These are phyloP conservation scores for Pteropus rufus DNA, from an alignment of 2,797 vertebrate genomes.

Conservation along the genomic window DNA sequence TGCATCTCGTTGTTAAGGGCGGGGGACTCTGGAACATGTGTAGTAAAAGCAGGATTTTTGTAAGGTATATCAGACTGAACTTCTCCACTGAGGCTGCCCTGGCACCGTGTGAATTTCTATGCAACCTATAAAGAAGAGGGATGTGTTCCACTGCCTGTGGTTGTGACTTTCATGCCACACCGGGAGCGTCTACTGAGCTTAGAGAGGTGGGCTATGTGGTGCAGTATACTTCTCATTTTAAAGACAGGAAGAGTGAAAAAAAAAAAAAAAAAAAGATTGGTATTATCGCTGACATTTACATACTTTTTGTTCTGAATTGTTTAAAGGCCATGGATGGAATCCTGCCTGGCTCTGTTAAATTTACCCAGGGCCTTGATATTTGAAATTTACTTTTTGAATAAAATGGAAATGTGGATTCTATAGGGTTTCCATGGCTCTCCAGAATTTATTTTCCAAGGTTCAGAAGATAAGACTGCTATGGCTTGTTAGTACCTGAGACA, in stretches of 20 bases:
- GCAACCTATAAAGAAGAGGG: background rate
- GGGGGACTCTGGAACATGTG: background rate
- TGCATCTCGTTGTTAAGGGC: background rate
- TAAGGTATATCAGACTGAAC: background rate
- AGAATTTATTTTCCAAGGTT: background rate
- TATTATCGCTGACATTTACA: background rate
- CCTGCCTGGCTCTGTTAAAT: background rate
- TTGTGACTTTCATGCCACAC: background rate
- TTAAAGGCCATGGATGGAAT: background rate
- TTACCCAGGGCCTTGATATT: background rate
- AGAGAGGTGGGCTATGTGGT: background rate
- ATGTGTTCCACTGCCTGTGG: no score
- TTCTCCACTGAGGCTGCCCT: background rate
- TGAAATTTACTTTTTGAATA: background rate
- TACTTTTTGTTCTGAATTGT: background rate
- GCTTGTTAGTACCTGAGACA: background rate
- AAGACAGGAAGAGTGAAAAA: background rate
- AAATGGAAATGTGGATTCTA: background rate
- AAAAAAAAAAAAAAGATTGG: background rate
- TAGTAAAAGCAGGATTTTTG: background rate
- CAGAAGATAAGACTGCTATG: background rate
- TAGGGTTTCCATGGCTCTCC: background rate
- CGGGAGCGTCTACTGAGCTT: background rate
- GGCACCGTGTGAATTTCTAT: background rate
- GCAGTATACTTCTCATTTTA: background rate